Evolutionary conservation across 2,888 invertebrate genomes (phyloP), one percentile per base, ranked within the genome.

Genomic region (Drosophila recens): DNA sequence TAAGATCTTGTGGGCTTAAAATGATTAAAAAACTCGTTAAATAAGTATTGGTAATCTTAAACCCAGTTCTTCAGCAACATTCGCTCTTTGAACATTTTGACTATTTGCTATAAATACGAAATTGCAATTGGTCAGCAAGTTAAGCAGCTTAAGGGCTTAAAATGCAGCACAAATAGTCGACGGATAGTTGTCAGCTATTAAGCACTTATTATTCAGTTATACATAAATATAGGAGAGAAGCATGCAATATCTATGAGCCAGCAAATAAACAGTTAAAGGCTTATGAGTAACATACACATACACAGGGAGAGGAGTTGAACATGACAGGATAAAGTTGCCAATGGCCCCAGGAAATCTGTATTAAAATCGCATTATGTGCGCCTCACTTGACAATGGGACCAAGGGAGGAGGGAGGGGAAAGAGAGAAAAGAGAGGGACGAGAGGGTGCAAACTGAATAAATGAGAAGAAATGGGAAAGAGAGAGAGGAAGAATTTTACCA

Each of bases 321-420:
- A 49, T 49, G 34, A 68, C 64, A 65, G 48, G 17, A 23, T 42
- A 36, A 51, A 67, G 62, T 52, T 58, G 63, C 70, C 67, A 56
- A 53, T 43, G 59, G 65, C 64, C 63, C 49, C 46, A 63, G 76
- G 72, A 84, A 84, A 84, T 84, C 87, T 85, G 85, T 85, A 84
- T 84, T 87, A 84, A 87, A 87, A 88, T 86, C 86, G 86, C 82
- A 86, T 83, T 88, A 86, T 73, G 71, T 78, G 61, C 83, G 84
- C 84, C 73, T 88, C 86, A 86, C 88, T 88, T 86, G 80, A 80
- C 74, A 83, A 77, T 64, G 69, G 73, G 62, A 63, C 51, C 58
- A 67, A 46, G 23, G 38, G 27, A 45, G 45, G 27, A 27, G 27
- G 6, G 27, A 40, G 38, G 33, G 38, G 0, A 27, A 27, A 6